Percentiles rank a stretch among this genome's conserved stretches.
These are phyloP conservation scores for Amphiprion clarkii DNA, from an alignment of 2,797 vertebrate genomes.

Conservation along the genomic window DNA sequence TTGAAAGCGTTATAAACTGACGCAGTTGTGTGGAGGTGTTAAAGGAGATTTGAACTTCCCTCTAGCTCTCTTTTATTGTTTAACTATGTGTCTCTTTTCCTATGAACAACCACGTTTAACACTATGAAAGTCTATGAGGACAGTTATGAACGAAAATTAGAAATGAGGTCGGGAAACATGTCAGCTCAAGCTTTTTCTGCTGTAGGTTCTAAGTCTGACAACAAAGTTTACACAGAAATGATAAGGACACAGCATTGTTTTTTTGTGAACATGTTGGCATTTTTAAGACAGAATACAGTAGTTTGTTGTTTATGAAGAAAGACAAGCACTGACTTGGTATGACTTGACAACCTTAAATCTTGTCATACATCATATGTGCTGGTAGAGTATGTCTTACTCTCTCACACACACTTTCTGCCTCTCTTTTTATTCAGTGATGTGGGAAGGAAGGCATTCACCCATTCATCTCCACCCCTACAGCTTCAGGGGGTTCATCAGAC, in stretches of 20 bases:
- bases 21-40: background rate
- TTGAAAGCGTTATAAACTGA: background rate
- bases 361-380: constrained; percentile 35
- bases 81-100: background rate
- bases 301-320: constrained; percentile 14
- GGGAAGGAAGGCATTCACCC: constrained; percentile 49
- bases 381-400: constrained; percentile 41
- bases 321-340: constrained; percentile 9
- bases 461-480: constrained; percentile 73
- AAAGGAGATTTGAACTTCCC: background rate
- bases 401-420: constrained; percentile 11
- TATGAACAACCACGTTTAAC: background rate
- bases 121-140: background rate
- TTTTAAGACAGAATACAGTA: constrained; percentile 5
- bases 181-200: no score
- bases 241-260: background rate
- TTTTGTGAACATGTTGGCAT: background rate
- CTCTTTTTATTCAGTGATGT: constrained; percentile 31
- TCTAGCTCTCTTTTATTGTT: background rate
- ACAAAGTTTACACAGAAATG: no score
- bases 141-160: no score
- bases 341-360: constrained; percentile 32
- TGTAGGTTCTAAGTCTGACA: no score
- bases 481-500: constrained; percentile 76
- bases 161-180: no score